Percentiles rank a stretch among this genome's conserved stretches.
These are phyloP conservation scores for Poecilia velifera DNA, from an alignment of 2,797 vertebrate genomes.

Conservation along the genomic window DNA sequence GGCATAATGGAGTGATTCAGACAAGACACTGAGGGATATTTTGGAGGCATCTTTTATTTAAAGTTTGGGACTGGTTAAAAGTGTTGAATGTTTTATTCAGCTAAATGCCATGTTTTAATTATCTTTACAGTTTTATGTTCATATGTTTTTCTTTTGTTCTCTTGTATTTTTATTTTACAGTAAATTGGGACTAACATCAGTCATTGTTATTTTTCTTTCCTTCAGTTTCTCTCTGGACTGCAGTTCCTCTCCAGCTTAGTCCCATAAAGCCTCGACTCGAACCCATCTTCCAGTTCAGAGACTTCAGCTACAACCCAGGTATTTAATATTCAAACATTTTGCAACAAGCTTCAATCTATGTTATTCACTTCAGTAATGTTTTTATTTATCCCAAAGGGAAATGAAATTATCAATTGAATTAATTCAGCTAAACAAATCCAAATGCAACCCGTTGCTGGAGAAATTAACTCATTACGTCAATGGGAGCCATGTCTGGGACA, in stretches of 20 bases:
- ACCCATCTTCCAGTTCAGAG: neutral
- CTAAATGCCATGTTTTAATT: neutral
- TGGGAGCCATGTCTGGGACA: neutral
- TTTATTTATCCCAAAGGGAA: neutral
- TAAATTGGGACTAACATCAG: neutral
- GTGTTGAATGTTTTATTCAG: neutral
- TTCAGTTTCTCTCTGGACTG: conserved; percentile 7
- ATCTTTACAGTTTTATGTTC: neutral
- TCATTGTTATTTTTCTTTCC: neutral
- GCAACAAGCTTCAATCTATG: neutral
- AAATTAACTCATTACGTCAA: neutral
- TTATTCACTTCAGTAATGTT: neutral
- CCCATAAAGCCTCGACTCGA: conserved; percentile 13
- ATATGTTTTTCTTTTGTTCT: neutral
- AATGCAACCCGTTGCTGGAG: neutral
- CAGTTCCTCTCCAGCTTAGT: conserved; percentile 22
- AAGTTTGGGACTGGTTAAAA: neutral
- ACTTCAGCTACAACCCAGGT: conserved; percentile 32
- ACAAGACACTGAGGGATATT: neutral
- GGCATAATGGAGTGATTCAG: neutral
- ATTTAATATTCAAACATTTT: neutral
- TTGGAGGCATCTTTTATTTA: neutral
- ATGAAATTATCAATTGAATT: too few relatives aligned
- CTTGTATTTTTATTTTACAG: neutral
- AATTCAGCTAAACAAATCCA: neutral